Percentiles rank a stretch among this genome's conserved stretches.
These are phyloP conservation scores for Chaetura pelagica DNA, from an alignment of 2,113 vertebrate genomes.

Conservation along the genomic window DNA sequence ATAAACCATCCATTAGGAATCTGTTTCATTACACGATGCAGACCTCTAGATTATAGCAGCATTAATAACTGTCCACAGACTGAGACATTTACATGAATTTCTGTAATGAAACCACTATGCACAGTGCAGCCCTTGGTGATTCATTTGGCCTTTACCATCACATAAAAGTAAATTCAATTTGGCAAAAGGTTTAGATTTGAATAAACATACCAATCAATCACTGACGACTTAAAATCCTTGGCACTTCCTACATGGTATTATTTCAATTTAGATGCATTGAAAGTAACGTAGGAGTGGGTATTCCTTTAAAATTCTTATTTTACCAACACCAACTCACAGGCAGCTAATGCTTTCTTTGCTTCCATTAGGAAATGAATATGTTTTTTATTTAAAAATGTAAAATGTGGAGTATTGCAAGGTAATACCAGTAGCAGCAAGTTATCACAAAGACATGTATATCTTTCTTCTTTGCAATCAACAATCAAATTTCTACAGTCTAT, in stretches of 20 bases:
- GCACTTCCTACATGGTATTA: background rate
- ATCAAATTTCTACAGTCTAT: background rate
- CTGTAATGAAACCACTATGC: conserved; percentile 28
- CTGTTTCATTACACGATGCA: conserved; percentile 2
- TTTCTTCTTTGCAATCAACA: background rate
- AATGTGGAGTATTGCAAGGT: background rate
- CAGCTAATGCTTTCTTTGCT: background rate
- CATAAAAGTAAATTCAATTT: conserved; percentile 36
- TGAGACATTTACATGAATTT: conserved; percentile 24
- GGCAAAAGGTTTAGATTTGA: conserved; percentile 34
- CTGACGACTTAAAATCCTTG: background rate
- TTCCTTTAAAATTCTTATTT: background rate
- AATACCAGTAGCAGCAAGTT: background rate
- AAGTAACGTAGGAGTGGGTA: background rate
- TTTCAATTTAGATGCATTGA: background rate
- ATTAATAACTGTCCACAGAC: conserved; percentile 52
- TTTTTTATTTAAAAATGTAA: background rate
- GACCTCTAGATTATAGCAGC: conserved; percentile 30
- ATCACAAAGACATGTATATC: background rate
- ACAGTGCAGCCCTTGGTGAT: background rate
- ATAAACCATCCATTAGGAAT: conserved; percentile 47
- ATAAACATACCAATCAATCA: background rate
- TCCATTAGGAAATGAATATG: background rate
- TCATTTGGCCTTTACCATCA: conserved; percentile 8
- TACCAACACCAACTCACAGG: background rate